These are phyloP conservation scores for Perca fluviatilis DNA, from an alignment of 2,113 vertebrate species.

Conservation along the genomic window DNA sequence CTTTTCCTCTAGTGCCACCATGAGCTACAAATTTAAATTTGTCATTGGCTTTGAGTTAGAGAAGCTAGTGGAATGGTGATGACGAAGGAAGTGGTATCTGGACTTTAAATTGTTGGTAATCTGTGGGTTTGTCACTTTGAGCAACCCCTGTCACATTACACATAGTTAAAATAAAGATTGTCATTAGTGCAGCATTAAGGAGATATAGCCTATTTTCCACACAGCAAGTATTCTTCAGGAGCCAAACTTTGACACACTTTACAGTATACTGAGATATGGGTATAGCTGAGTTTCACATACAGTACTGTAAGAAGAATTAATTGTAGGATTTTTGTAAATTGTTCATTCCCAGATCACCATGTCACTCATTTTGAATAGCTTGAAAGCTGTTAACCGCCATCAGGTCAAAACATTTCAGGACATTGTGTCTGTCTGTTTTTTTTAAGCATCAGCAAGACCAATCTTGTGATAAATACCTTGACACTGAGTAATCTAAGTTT, in stretches of 20 bases:
- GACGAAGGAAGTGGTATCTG: neutral
- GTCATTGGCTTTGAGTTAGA: neutral
- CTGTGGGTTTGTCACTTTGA: too few species aligned
- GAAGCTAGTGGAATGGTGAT: neutral
- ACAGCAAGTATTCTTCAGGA: neutral
- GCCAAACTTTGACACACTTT: neutral
- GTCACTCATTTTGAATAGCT: constrained; percentile 19
- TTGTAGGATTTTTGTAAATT: neutral
- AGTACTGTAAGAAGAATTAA: neutral
- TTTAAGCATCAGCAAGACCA: constrained; percentile 5
- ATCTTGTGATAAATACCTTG: constrained; percentile 1
- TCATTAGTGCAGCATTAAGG: too few species aligned
- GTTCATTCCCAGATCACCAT: neutral
- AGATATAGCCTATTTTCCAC: neutral
- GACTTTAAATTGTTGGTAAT: neutral
- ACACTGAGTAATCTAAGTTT: neutral
- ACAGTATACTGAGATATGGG: neutral
- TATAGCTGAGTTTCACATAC: neutral
- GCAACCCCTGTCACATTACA: neutral
- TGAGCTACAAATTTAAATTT: too few species aligned
- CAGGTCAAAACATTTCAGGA: constrained; percentile 8
- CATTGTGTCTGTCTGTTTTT: neutral
- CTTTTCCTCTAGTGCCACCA: too few species aligned
- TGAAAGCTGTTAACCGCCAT: neutral
- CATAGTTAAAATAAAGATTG: neutral